Conservation (phyloP, 1,140 invertebrate genomes). For the Limonius californicus region DNA sequence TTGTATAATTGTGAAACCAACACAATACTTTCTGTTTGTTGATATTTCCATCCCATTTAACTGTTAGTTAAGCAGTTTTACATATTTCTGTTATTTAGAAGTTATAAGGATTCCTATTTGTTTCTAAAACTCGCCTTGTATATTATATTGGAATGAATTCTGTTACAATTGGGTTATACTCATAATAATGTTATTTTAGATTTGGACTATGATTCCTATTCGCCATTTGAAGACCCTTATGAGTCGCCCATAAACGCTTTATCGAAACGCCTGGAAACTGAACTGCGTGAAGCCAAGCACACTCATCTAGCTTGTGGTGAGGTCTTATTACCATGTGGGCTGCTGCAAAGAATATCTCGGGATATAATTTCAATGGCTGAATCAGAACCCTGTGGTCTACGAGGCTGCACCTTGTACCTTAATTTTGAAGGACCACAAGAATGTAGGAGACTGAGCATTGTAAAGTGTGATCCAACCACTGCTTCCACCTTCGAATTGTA, state of each 20-base stretch:
- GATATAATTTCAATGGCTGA: constrained; percentile 76
- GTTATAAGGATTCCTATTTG: no score
- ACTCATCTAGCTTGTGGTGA: constrained; percentile 74
- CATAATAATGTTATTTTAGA: no score
- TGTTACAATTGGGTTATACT: no score
- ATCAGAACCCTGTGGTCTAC: constrained; percentile 77
- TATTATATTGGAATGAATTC: no score
- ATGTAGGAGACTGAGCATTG: constrained; percentile 59
- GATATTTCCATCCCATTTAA: no score
- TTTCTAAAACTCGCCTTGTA: no score
- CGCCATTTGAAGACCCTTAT: constrained; percentile 26
- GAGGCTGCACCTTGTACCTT: constrained; percentile 72
- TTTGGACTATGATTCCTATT: constrained; percentile 30
- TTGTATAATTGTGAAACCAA: no score
- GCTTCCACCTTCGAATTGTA: constrained; percentile 83
- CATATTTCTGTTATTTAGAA: no score
- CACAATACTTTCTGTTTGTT: no score
- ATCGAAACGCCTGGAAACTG: constrained; percentile 67
- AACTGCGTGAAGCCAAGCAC: constrained; percentile 71
- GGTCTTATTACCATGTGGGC: constrained; percentile 73
- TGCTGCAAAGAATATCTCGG: constrained; percentile 68
- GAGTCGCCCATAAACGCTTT: constrained; percentile 52
- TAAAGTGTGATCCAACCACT: constrained; percentile 77
- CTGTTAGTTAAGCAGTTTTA: no score
- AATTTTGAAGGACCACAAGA: constrained; percentile 68